Base-by-base conservation (phyloP, 1,140 invertebrate genomes). In the Nasonia vitripennis region DNA sequence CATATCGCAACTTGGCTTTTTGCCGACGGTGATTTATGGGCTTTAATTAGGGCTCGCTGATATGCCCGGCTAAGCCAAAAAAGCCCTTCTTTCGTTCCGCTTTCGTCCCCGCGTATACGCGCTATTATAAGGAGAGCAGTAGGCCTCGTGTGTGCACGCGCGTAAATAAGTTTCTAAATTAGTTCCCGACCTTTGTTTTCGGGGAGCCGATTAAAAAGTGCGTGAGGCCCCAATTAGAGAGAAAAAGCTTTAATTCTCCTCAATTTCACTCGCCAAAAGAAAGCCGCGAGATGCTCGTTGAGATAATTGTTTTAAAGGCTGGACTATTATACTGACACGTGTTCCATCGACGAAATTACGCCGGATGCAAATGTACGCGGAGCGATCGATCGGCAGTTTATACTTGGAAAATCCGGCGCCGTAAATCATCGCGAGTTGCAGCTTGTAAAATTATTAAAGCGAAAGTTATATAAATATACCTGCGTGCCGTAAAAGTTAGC, bases 121-220 rank as follows among this genome's bases (percentile, higher is more conserved):
- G 7, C n/a, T 2, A 2, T 7, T 17, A 7, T n/a, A 17, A 62
- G 5, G 55, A 62, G 55, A 62, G 55, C 55, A 62, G 55, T 62
- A 62, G 20, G 55, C n/a, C 55, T 62, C 55, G 55, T 17, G 55
- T 62, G 55, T 55, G 17, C 17, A n/a, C n/a, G 55, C 71, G n/a
- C 23, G 14, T 74, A 77, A 83, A 75, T 31, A 83, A 77, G 71
- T 77, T 77, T 68, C 51, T 75, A 83, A 77, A 83, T 77, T 83
- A 77, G 11, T 62, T 83, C 27, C 67, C 14, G 41, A 83, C 31
- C 34, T 74, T 83, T 77, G 4, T 83, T 68, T 83, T 77, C 11
- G 0, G 17, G 2, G 2, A 17, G 73, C 1, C 48, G 27, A 83
- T 83, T 67, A 83, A 67, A 75, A 83, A 68, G 73, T 77, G 74